phyloP scores from a whole-genome alignment of 2,888 invertebrate species.

The Drosophila acutilabella region DNA sequence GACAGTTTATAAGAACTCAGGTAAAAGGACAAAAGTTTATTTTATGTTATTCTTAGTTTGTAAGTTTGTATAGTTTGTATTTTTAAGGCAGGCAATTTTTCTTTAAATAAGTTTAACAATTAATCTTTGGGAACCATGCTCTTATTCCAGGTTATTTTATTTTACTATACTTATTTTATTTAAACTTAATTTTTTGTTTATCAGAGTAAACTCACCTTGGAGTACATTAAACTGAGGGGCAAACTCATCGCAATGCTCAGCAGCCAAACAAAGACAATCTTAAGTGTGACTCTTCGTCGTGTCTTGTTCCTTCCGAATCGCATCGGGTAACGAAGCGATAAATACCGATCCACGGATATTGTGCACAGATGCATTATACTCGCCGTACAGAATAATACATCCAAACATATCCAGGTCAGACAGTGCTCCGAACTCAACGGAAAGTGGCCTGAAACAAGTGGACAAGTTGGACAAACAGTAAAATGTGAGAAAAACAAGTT shows the following conservation, averaged over 20 bases:
- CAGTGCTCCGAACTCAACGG: slow-evolving; percentile 94
- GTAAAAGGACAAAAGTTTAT: too few species aligned
- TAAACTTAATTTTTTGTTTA: background rate
- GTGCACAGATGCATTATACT: slow-evolving; percentile 99
- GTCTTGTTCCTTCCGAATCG: slow-evolving; percentile 96
- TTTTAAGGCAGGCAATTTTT: too few species aligned
- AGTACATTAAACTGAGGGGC: slow-evolving; percentile 95
- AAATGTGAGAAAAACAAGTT: slow-evolving; percentile 9
- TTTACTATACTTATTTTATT: background rate
- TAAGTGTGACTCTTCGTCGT: slow-evolving; percentile 92
- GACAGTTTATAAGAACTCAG: background rate
- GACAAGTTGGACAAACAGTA: background rate
- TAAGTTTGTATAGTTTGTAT: too few species aligned
- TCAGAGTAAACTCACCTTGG: slow-evolving; percentile 87
- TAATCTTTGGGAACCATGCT: too few species aligned
- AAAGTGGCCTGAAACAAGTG: slow-evolving; percentile 89
- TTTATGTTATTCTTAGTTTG: too few species aligned
- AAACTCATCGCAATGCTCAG: slow-evolving; percentile 96
- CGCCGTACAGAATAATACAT: slow-evolving; percentile 98
- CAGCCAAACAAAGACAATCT: slow-evolving; percentile 97
- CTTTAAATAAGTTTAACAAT: too few species aligned
- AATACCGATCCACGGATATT: slow-evolving; percentile 97
- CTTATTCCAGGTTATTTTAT: too few species aligned
- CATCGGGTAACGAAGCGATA: slow-evolving; percentile 96
- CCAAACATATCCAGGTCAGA: slow-evolving; percentile 97